These are phyloP conservation scores for Drosophila serrata DNA, from an alignment of 1,140 invertebrate species.

Conservation along the genomic window DNA sequence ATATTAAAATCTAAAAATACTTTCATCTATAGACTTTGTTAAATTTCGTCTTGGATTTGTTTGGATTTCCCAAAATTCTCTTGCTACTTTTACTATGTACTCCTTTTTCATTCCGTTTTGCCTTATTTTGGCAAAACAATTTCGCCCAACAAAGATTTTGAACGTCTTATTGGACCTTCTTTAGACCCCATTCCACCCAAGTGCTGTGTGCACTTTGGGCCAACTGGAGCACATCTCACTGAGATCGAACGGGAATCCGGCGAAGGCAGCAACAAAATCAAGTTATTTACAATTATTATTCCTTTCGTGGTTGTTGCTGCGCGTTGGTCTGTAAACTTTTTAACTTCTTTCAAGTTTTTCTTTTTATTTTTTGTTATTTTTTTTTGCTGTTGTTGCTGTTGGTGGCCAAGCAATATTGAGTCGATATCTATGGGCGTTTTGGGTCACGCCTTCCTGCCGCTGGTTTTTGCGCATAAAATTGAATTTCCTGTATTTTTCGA, in stretches of 20 bases:
- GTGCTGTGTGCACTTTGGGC: slow-evolving; percentile 44
- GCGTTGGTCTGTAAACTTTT: slow-evolving; percentile 71
- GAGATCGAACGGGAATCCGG: not conserved
- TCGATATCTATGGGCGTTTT: slow-evolving; percentile 40
- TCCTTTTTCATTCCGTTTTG: slow-evolving; percentile 13
- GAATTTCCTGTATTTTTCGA: slow-evolving; percentile 72
- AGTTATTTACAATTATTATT: slow-evolving; percentile 82
- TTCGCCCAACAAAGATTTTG: slow-evolving; percentile 52
- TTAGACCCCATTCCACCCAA: slow-evolving; percentile 15
- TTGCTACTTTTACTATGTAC: slow-evolving; percentile 19
- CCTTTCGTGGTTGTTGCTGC: slow-evolving; percentile 43
- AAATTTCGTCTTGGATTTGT: slow-evolving; percentile 18
- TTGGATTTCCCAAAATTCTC: slow-evolving; percentile 3
- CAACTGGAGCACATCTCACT: slow-evolving; percentile 51
- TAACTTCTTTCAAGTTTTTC: slow-evolving; percentile 67
- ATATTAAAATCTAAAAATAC: slow-evolving; percentile 5
- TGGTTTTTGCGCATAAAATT: slow-evolving; percentile 71
- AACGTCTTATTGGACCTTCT: slow-evolving; percentile 48
- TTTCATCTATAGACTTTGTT: slow-evolving; percentile 2
- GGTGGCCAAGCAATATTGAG: slow-evolving; percentile 58
- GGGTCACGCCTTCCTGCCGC: slow-evolving; percentile 48
- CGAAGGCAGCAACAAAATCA: slow-evolving; percentile 52
- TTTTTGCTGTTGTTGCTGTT: not conserved
- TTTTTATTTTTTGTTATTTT: slow-evolving; percentile 13
- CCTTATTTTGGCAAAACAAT: slow-evolving; percentile 59